Conservation (phyloP, 2,113 vertebrate genomes). For the Bombycilla garrulus region DNA sequence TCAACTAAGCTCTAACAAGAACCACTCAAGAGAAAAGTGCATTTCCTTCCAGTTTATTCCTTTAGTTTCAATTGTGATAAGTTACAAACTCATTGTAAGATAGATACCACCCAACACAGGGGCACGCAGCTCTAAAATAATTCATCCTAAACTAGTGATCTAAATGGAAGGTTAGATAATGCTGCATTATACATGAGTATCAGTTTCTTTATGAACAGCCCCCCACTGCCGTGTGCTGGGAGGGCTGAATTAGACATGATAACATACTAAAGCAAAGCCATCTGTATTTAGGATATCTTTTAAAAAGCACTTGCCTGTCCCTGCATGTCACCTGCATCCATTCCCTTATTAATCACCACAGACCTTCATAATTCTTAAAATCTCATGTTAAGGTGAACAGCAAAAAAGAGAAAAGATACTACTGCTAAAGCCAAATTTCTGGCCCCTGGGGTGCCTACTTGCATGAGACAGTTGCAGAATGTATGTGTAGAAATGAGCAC, state of each 20-base stretch:
- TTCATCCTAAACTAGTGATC: not conserved
- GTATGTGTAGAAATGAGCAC: constrained; percentile 28
- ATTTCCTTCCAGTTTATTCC: constrained; percentile 28
- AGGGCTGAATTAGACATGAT: constrained; percentile 29
- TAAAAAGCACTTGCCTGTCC: not conserved
- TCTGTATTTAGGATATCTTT: not conserved
- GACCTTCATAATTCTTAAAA: not conserved
- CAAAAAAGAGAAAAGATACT: not conserved
- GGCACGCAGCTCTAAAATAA: not conserved
- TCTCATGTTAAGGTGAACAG: not conserved
- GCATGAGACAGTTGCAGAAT: constrained; percentile 6
- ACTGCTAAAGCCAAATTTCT: not conserved
- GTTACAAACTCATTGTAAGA: not conserved
- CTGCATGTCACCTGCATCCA: not conserved
- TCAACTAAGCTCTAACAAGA: constrained; percentile 51
- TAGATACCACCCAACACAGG: not conserved
- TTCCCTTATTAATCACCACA: not conserved
- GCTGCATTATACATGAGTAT: constrained; percentile 45
- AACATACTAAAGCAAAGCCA: constrained; percentile 22
- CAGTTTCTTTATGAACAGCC: not conserved
- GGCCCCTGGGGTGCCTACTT: not conserved
- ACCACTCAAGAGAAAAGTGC: constrained; percentile 38
- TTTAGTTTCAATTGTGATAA: constrained; percentile 16
- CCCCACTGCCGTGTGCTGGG: not conserved
- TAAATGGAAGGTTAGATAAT: not conserved